Conservation (phyloP, 2,888 invertebrate genomes). For the Anoncus sp. region DNA sequence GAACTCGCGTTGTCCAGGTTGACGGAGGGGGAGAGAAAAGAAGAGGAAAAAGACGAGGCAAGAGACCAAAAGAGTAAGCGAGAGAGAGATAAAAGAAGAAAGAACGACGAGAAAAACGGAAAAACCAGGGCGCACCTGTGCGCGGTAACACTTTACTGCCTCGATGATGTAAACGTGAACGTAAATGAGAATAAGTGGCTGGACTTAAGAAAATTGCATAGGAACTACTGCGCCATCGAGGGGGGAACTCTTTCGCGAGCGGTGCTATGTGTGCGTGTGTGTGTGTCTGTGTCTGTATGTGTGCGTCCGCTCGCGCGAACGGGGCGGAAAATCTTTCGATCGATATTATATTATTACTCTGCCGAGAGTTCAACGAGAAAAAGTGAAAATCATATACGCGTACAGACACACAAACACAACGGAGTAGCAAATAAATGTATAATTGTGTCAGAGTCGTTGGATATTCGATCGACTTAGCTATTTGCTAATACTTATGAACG, state of each 20-base stretch:
- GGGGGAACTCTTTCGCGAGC: slow-evolving; percentile 12
- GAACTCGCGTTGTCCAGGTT: slow-evolving; percentile 28
- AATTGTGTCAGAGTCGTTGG: slow-evolving; percentile 24
- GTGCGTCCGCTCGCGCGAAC: slow-evolving; percentile 16
- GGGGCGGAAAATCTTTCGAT: slow-evolving; percentile 52
- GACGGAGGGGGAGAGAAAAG: background rate
- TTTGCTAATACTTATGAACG: slow-evolving; percentile 22
- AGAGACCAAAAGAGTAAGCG: background rate
- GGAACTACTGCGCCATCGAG: slow-evolving; percentile 63
- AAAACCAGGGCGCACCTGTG: slow-evolving; percentile 81
- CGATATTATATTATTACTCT: slow-evolving; percentile 54
- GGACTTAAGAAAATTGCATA: slow-evolving; percentile 79
- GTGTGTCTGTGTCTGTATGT: background rate
- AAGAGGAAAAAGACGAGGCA: slow-evolving; percentile 19
- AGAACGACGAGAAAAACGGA: slow-evolving; percentile 72
- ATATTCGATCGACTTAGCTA: slow-evolving; percentile 35
- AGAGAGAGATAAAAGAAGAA: slow-evolving; percentile 34
- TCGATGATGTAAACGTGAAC: slow-evolving; percentile 82
- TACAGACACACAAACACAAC: background rate
- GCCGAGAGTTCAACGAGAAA: background rate
- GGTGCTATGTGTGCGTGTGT: no score
- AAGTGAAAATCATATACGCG: background rate
- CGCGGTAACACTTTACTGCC: slow-evolving; percentile 80
- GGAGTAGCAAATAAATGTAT: slow-evolving; percentile 19
- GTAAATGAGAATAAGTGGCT: slow-evolving; percentile 80